phyloP scores from a whole-genome alignment of 2,113 vertebrate species.

The Dromiciops gliroides region DNA sequence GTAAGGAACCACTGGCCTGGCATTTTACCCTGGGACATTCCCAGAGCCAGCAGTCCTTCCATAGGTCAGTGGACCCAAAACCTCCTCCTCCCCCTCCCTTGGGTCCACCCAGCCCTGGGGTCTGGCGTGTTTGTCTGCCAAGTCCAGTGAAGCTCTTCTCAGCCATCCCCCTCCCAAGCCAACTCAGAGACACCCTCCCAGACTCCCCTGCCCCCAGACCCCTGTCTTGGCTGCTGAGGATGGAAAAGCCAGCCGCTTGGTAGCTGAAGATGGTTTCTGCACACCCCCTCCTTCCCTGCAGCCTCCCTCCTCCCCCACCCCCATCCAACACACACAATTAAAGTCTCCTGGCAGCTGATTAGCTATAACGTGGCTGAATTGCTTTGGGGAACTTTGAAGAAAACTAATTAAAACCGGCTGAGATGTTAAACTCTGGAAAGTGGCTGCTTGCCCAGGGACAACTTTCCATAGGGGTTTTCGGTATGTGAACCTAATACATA shows the following conservation, averaged over 20 bases:
- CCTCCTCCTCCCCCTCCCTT: neutral
- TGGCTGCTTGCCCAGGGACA: conserved; percentile 30
- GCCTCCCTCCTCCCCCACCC: neutral
- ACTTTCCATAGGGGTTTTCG: conserved; percentile 16
- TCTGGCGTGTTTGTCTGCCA: neutral
- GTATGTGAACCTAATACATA: neutral
- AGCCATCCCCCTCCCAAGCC: neutral
- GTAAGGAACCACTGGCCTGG: neutral
- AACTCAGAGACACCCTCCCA: neutral
- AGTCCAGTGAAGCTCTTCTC: neutral
- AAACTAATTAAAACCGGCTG: conserved; percentile 67
- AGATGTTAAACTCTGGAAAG: conserved; percentile 44
- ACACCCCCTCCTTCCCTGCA: neutral
- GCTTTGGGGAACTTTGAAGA: conserved; percentile 59
- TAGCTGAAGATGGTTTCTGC: neutral
- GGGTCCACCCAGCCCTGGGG: neutral
- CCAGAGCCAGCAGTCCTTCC: neutral
- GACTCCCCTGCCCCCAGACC: neutral
- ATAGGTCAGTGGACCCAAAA: neutral
- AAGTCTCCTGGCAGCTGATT: conserved; percentile 25
- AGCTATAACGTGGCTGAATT: conserved; percentile 58
- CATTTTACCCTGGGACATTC: neutral
- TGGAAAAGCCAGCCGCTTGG: neutral
- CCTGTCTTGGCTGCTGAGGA: neutral
- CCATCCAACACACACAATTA: neutral